These are phyloP conservation scores for Acanthornis magna DNA, from an alignment of 2,797 vertebrate species.

Conservation along the genomic window DNA sequence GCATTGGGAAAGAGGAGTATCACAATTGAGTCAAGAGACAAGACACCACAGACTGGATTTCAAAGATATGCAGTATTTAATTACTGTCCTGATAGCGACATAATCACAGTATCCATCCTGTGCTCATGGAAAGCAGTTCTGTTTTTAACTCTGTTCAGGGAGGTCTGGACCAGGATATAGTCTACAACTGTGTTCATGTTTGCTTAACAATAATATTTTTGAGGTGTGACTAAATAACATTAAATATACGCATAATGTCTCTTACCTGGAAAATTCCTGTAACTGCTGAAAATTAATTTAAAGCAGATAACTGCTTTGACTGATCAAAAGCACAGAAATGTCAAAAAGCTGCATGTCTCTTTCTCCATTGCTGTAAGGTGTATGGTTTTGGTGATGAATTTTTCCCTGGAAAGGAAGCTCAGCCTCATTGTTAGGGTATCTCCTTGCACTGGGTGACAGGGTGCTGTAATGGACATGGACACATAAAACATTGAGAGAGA, in stretches of 20 bases:
- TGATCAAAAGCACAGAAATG: conserved; percentile 11
- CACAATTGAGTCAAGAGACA: conserved; percentile 7
- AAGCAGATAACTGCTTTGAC: background rate
- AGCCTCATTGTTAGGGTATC: background rate
- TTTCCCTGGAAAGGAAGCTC: background rate
- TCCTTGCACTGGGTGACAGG: background rate
- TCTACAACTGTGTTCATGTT: background rate
- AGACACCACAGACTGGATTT: conserved; percentile 42
- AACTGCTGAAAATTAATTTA: background rate
- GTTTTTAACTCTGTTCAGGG: background rate
- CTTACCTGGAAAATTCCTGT: background rate
- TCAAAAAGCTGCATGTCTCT: background rate
- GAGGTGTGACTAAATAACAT: background rate
- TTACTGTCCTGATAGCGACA: conserved; percentile 27
- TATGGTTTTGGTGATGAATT: background rate
- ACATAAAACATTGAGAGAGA: conserved; percentile 16
- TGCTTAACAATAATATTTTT: background rate
- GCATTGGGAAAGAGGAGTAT: conserved; percentile 18
- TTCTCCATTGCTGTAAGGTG: background rate
- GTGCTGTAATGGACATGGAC: background rate
- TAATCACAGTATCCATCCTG: conserved; percentile 23
- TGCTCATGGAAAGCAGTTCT: background rate
- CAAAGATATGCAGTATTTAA: conserved; percentile 50
- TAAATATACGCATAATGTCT: background rate
- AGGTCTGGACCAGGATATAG: background rate